Base-by-base conservation (phyloP, 2,113 vertebrate genomes). In the Syrmaticus mikado region DNA sequence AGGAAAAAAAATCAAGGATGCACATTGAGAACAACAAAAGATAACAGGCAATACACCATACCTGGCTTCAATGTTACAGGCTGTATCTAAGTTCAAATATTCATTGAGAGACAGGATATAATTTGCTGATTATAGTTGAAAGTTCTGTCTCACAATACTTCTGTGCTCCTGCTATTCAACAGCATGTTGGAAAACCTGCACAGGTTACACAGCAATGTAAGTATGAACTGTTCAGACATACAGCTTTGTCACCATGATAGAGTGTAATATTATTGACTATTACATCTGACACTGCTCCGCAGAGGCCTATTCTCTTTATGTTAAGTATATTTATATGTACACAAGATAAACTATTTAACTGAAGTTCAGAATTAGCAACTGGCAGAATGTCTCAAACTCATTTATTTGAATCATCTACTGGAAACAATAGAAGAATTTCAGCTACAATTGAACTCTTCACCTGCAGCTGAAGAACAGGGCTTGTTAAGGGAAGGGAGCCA, bases 1-100 rank as follows among this genome's bases (percentile, higher is more conserved):
- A 53, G 97, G 96, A 74, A 68, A 92, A n/a, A 13, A 82, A 93
- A 41, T 97, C 97, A 85, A 96, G 84, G 48, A 94, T 75, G 41
- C 28, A 75, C 48, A 60, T 70, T 5, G 18, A 71, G 97, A 94
- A 80, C 30, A 55, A 58, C 38, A 60, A 30, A 68, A 77, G 34
- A 30, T 38, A 81, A 80, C 34, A 77, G 52, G 34, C 50, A 74
- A 27, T 6, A 27, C 24, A 7, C 36, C 60, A 2, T 20, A 28
- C 4, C 2, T 2, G 50, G 50, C 40, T 55, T 32, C 73, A 43
- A 8, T 21, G 34, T 27, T 22, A 82, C 15, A 40, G 80, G 41
- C 19, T 72, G 30, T 11, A 46, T 40, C 41, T 46, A n/a, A 50
- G 5, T 15, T 86, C 66, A 78, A 84, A 28, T 18, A 58, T 11